Percentiles rank a stretch among this genome's conserved stretches.
Evolutionary conservation across 2,113 vertebrate genomes (phyloP).

Genomic region (Tragelaphus scriptus): DNA sequence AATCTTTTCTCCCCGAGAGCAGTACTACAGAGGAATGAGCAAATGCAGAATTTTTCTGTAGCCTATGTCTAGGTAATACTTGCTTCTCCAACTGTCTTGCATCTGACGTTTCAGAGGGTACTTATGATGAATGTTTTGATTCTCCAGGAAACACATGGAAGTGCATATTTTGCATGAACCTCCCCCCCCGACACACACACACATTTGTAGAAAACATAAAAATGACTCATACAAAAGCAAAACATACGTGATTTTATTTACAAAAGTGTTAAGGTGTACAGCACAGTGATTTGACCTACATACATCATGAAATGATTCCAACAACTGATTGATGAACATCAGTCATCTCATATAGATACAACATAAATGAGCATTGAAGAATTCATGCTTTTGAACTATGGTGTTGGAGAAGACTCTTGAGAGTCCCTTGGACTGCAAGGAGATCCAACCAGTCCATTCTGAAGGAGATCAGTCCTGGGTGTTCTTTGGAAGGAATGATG

Average conservation of each 20-base stretch:
- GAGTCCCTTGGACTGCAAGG: too few relatives aligned
- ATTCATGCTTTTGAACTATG: too few relatives aligned
- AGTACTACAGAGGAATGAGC: not conserved
- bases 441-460: too few relatives aligned
- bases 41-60: not conserved
- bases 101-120: not conserved
- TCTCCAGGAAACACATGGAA: not conserved
- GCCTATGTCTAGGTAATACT: not conserved
- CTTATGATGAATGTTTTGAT: not conserved
- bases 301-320: not conserved
- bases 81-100: not conserved
- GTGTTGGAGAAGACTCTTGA: too few relatives aligned
- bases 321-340: not conserved
- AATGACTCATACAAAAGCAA: not conserved
- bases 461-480: too few relatives aligned
- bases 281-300: not conserved
- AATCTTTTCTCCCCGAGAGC: not conserved
- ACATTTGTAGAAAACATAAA: constrained; percentile 1
- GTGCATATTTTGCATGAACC: not conserved
- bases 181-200: rapidly evolving
- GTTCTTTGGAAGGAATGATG: too few relatives aligned
- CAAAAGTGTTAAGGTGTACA: not conserved
- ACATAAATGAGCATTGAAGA: not conserved
- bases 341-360: not conserved
- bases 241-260: not conserved